These are phyloP conservation scores for Planiliza haematocheilus DNA, from an alignment of 2,113 vertebrate genomes.

Conservation along the genomic window DNA sequence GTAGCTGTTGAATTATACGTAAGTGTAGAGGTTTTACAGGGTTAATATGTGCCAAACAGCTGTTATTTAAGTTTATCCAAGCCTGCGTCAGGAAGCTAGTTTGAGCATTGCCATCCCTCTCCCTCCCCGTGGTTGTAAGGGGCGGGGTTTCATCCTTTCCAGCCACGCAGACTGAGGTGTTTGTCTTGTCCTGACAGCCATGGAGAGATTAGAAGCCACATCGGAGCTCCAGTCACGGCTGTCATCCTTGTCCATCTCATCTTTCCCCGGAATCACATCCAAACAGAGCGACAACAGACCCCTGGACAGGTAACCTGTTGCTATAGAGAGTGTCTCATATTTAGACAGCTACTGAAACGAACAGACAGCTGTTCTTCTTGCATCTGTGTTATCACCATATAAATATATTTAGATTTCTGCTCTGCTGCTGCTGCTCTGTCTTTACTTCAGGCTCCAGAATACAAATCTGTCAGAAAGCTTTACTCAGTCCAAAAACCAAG, in stretches of 20 bases:
- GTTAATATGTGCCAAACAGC: not conserved
- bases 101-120: not conserved
- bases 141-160: slow-evolving; percentile 57
- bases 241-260: slow-evolving; percentile 83
- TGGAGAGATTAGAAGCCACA: slow-evolving; percentile 79
- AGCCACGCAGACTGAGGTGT: slow-evolving; percentile 63
- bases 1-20: rapidly evolving
- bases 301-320: slow-evolving; percentile 80
- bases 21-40: not conserved
- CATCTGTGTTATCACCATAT: not conserved
- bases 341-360: not conserved
- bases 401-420: not conserved
- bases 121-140: slow-evolving; percentile 37
- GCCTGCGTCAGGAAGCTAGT: not conserved
- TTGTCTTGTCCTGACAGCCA: slow-evolving; percentile 69
- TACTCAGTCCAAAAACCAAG: slow-evolving; percentile 28
- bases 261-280: slow-evolving; percentile 83
- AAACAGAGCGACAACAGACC: slow-evolving; percentile 72
- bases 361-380: not conserved
- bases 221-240: slow-evolving; percentile 84
- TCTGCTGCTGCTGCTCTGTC: not conserved
- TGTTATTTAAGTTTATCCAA: slow-evolving; percentile 7
- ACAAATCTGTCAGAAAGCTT: slow-evolving; percentile 79
- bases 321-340: slow-evolving; percentile 1
- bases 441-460: slow-evolving; percentile 77